phyloP scores from a whole-genome alignment of 2,797 vertebrate genomes.

The Amphiprion clarkii region DNA sequence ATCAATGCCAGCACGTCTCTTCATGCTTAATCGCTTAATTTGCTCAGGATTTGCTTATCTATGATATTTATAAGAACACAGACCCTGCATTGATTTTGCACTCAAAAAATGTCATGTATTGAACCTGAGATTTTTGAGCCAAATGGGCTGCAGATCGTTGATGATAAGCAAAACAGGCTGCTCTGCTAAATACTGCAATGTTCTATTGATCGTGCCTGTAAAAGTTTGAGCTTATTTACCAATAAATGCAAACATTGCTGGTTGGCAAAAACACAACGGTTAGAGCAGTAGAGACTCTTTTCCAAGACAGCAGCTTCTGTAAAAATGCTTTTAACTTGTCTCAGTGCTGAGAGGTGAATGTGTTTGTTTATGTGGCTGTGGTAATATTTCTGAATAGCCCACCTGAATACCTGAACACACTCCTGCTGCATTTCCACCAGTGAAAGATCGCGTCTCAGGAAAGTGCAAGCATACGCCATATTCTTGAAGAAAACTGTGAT shows the following conservation, averaged over 20 bases:
- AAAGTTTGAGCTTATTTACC: conserved; percentile 23
- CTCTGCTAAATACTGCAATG: conserved; percentile 35
- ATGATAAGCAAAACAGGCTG: conserved; percentile 30
- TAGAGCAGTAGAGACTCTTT: not conserved
- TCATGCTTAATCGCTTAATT: conserved; percentile 22
- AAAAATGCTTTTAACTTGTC: not conserved
- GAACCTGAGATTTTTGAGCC: conserved; percentile 35
- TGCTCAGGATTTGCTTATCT: conserved; percentile 31
- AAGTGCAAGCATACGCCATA: not conserved
- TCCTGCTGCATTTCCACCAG: not conserved
- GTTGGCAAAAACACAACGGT: not conserved
- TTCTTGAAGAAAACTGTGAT: not conserved
- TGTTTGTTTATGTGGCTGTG: not conserved
- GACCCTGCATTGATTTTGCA: conserved; percentile 43
- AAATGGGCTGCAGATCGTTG: conserved; percentile 19
- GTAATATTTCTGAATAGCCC: not conserved
- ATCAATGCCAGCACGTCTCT: conserved; percentile 13
- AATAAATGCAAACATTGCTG: conserved; percentile 16
- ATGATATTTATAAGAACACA: conserved; percentile 26
- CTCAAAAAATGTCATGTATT: conserved; percentile 26
- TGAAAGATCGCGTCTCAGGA: not conserved
- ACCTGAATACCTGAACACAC: not conserved
- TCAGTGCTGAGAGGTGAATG: not conserved
- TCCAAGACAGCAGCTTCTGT: not conserved
- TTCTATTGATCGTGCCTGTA: conserved; percentile 17